Percentiles rank a stretch among this genome's conserved stretches.
Conservation (phyloP, 1,140 invertebrate genomes). For the Trichomalopsis sarcophagae region DNA sequence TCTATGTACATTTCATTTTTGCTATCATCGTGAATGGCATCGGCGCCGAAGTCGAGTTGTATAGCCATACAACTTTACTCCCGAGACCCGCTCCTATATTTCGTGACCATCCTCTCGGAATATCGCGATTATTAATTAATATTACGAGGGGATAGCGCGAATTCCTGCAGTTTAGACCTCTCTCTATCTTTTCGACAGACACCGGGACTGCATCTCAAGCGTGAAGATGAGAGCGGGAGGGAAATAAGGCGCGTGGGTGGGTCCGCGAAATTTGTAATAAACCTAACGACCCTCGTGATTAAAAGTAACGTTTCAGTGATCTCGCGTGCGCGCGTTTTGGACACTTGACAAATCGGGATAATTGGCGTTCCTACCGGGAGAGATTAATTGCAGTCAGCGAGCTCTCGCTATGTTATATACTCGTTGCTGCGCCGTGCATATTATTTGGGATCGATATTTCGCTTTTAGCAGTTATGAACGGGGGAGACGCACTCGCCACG, state of each 20-base stretch:
- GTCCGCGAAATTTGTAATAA: slow-evolving; percentile 72
- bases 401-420: slow-evolving; percentile 5
- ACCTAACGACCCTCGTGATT: slow-evolving; percentile 74
- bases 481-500: background rate
- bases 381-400: slow-evolving; percentile 62
- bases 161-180: slow-evolving; percentile 42
- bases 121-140: slow-evolving; percentile 52
- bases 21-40: background rate
- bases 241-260: slow-evolving; percentile 53
- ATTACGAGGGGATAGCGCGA: slow-evolving; percentile 38
- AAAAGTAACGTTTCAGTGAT: slow-evolving; percentile 73
- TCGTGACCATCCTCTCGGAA: slow-evolving; percentile 14
- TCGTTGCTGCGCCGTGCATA: background rate
- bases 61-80: background rate
- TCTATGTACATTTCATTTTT: no score
- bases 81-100: slow-evolving; percentile 36
- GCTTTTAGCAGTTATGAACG: slow-evolving; percentile 10
- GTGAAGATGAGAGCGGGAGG: slow-evolving; percentile 56
- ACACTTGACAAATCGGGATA: slow-evolving; percentile 70
- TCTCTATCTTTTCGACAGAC: slow-evolving; percentile 8
- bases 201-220: slow-evolving; percentile 53
- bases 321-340: slow-evolving; percentile 62
- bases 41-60: background rate
- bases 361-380: slow-evolving; percentile 62
- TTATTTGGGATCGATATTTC: slow-evolving; percentile 37